Evolutionary conservation across 2,113 vertebrate genomes (phyloP).

Genomic region (Circaetus cinerascens): DNA sequence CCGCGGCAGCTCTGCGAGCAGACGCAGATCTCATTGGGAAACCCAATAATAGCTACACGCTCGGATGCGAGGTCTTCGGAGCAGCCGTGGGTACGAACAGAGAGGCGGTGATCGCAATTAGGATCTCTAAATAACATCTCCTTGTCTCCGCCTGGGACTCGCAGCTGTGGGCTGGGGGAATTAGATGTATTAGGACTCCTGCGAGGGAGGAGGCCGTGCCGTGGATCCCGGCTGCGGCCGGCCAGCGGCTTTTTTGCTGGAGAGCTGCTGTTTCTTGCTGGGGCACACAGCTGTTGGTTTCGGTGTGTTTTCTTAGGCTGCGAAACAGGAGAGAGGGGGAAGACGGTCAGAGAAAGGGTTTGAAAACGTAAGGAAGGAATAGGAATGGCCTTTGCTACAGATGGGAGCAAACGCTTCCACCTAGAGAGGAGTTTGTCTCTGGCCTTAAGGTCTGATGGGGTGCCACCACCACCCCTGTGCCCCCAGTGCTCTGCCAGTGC

Average conservation of each 20-base stretch:
- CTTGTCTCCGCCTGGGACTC: not conserved
- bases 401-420: not conserved
- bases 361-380: not conserved
- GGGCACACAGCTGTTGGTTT: not conserved
- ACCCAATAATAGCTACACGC: not conserved
- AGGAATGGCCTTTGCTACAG: not conserved
- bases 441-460: not conserved
- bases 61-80: rapidly evolving
- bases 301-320: not conserved
- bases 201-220: rapidly evolving
- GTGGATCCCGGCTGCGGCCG: not conserved
- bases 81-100: not conserved
- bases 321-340: not conserved
- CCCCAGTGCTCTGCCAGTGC: not conserved
- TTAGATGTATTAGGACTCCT: not conserved
- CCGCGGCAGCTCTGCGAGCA: not conserved
- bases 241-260: not conserved
- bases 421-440: not conserved
- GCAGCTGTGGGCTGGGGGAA: not conserved
- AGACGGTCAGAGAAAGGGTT: not conserved
- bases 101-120: not conserved
- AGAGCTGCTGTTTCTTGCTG: not conserved
- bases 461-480: not conserved
- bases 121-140: not conserved
- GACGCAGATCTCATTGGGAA: not conserved